A percentile compares a stretch with the other conserved stretches of the same genome.
These are phyloP conservation scores for Synaphobranchus kaupii DNA, from an alignment of 2,797 vertebrate genomes.

Conservation along the genomic window DNA sequence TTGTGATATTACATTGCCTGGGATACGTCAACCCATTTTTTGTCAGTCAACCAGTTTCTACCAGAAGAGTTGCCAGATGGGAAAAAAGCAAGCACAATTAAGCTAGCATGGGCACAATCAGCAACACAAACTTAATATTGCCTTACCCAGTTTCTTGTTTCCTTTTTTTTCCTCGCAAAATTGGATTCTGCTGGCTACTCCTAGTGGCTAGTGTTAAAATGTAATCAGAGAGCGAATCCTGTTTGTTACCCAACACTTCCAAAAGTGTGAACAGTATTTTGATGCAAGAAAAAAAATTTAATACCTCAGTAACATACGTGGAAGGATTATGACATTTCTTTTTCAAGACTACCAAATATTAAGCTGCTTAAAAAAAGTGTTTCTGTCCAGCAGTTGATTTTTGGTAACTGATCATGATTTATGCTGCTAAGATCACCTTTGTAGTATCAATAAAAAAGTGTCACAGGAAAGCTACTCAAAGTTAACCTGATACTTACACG, in stretches of 20 bases:
- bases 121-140: neutral
- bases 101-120: neutral
- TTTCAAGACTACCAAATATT: constrained; percentile 69
- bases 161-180: neutral
- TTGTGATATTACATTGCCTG: constrained; percentile 2
- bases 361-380: constrained; percentile 68
- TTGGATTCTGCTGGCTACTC: constrained; percentile 9
- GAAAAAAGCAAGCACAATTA: constrained; percentile 25
- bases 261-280: constrained; percentile 36
- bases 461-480: constrained; percentile 75
- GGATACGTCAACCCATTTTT: constrained; percentile 29
- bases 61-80: constrained; percentile 30
- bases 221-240: neutral
- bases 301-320: constrained; percentile 54
- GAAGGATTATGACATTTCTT: constrained; percentile 70
- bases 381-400: constrained; percentile 79
- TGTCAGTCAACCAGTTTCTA: constrained; percentile 43
- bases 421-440: constrained; percentile 41
- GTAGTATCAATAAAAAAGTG: constrained; percentile 37
- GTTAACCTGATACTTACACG: constrained; percentile 53
- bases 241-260: neutral
- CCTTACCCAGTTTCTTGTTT: neutral
- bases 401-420: constrained; percentile 73
- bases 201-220: constrained; percentile 31
- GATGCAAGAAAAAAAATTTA: constrained; percentile 65